Base-by-base conservation (phyloP, 1,140 invertebrate species). In the Eufriesea mexicana region DNA sequence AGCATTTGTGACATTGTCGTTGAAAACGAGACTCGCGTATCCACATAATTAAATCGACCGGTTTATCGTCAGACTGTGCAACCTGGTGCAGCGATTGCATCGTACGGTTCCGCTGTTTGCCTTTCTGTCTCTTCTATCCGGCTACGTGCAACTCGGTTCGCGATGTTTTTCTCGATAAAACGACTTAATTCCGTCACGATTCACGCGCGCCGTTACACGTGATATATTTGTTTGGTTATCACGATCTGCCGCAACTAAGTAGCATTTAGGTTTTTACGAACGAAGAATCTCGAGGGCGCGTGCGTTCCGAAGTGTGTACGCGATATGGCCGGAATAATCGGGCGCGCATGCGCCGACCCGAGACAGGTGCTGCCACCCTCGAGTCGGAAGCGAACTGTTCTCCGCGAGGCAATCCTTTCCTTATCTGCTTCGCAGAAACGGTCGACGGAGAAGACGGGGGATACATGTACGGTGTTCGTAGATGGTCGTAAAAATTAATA, bases 401-500 rank as follows among this genome's bases (percentile, higher is more conserved):
- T n/a, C n/a, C n/a, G n/a, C n/a, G n/a, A n/a, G n/a, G n/a, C n/a
- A n/a, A n/a, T n/a, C 42, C 45, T 23, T 12, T n/a, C 12, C 42
- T 45, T 9, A 42, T 42, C 35, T 64, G 20, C 23, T 45, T 67
- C 6, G 49, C 20, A 16, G 9, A 16, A 23, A 42, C 51, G 51
- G 23, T 72, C 55, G 28, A 51, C 18, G 35, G 14, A 12, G 20
- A 10, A 51, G 47, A 51, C 28, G 51, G n/a, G 28, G 42, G 49
- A 14, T 20, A 70, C 14, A 16, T 23, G 18, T 25, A 42, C n/a
- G 28, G 66, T 54, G 51, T 42, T 79, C 75, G 59, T 35, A 61
- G 62, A 42, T 42, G 64, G 59, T 87, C 76, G 76, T 87, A 87
- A 86, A 87, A 87, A 86, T 86, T 87, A 84, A 87, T 87, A 86